Base-by-base conservation (phyloP, 2,113 vertebrate genomes). In the Acinonyx jubatus region DNA sequence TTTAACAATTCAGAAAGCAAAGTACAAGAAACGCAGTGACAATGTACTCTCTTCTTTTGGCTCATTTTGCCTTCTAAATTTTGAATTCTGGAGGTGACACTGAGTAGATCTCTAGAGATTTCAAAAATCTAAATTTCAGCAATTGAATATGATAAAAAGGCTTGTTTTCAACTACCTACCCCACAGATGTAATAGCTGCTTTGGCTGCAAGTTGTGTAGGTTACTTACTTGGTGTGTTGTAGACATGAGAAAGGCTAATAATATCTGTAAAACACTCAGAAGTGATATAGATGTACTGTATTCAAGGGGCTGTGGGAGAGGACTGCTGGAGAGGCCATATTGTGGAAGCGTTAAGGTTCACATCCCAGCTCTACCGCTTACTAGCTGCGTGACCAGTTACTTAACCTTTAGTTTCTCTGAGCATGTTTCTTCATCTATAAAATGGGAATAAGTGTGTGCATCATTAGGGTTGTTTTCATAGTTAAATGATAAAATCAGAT, bases 181-280 rank as follows among this genome's bases (percentile, higher is more conserved):
- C 29, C 23, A 55, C 9, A 84, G 69, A 61, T 82, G 27, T 45
- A 27, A 27, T 92, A 94, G 48, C 12, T 95, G 61, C 50, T 65
- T 91, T 14, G 25, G 14, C 41, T 29, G 41, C 87, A 87, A 63
- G 36, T 69, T 74, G 29, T 48, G 9, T 68, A 92, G n/a, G 41
- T 89, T 88, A 52, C 73, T 89, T 86, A 7, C 10, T 93, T 97
- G 61, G 50, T 57, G 48, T 93, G 88, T 85, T 79, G 27, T 94
- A 57, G 76, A n/a, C 76, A 31, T 85, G 25, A 97, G 38, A 93
- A 78, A 80, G 74, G 50, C 41, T 84, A 57, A 23, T 84, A 57
- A 23, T 80, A 61, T 23, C 50, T 95, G 23, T 68, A 97, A 91
- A 92, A 55, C n/a, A 87, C 8, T 23, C 19, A 27, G n/a, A 23